A percentile compares a stretch with the other conserved stretches of the same genome.
Evolutionary conservation across 2,888 invertebrate species (phyloP).

Genomic region (Opisthograptis luteolata): DNA sequence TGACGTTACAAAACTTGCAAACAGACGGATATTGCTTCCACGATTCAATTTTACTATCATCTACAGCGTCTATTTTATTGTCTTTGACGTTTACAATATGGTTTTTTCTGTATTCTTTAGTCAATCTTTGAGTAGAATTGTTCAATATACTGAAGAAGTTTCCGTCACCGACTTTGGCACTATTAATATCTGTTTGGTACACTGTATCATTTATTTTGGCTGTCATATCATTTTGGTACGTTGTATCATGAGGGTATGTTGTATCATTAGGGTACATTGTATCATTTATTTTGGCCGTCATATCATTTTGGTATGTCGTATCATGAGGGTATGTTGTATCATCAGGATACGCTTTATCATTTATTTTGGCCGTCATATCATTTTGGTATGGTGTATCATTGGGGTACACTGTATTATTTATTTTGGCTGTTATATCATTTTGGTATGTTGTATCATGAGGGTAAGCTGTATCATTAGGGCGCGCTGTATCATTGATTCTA

Average conservation of each 20-base stretch:
- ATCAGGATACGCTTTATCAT: neutral
- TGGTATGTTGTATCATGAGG: no score
- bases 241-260: neutral
- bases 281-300: neutral
- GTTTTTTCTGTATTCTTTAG: no score
- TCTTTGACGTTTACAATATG: no score
- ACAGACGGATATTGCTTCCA: conserved; percentile 20
- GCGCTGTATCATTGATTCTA: neutral
- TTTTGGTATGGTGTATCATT: neutral
- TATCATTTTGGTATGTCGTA: neutral
- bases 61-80: no score
- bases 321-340: neutral
- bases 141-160: no score
- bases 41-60: neutral
- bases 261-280: no score
- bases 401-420: neutral
- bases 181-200: no score
- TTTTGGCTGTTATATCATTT: neutral
- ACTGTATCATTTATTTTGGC: neutral
- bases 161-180: no score
- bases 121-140: no score
- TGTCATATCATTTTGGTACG: neutral
- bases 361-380: neutral
- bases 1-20: conserved; percentile 16
- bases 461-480: no score